Conservation (phyloP, 2,113 vertebrate species). For the Equus quagga region DNA sequence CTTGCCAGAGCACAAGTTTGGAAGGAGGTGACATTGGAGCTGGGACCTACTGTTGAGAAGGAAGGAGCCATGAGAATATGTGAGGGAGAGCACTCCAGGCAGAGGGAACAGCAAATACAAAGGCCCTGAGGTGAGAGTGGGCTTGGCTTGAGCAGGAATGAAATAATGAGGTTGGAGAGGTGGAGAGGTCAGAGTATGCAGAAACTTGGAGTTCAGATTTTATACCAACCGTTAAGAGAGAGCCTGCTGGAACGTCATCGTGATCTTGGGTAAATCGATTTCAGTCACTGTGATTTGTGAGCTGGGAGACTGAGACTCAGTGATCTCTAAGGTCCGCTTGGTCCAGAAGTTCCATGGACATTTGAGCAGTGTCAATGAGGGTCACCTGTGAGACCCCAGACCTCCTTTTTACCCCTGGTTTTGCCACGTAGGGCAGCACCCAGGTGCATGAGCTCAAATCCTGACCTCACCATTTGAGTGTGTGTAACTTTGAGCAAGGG, state of each 20-base stretch:
- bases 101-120: background rate
- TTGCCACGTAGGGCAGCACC: background rate
- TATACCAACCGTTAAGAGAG: background rate
- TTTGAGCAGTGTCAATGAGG: background rate
- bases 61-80: background rate
- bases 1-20: background rate
- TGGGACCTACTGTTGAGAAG: background rate
- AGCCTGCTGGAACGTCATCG: background rate
- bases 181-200: fast-evolving
- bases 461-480: background rate
- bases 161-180: background rate
- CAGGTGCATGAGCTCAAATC: fast-evolving
- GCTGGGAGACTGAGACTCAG: background rate
- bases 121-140: background rate
- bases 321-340: background rate
- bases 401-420: background rate
- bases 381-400: background rate
- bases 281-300: background rate
- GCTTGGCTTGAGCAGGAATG: background rate
- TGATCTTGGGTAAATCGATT: background rate
- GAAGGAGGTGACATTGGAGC: background rate
- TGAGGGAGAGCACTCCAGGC: background rate
- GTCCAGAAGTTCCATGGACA: background rate
- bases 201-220: background rate
- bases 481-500: background rate